Percentiles rank a stretch among this genome's conserved stretches.
These are phyloP conservation scores for Ptychochromis oligacanthus DNA, from an alignment of 2,113 vertebrate species.

Conservation along the genomic window DNA sequence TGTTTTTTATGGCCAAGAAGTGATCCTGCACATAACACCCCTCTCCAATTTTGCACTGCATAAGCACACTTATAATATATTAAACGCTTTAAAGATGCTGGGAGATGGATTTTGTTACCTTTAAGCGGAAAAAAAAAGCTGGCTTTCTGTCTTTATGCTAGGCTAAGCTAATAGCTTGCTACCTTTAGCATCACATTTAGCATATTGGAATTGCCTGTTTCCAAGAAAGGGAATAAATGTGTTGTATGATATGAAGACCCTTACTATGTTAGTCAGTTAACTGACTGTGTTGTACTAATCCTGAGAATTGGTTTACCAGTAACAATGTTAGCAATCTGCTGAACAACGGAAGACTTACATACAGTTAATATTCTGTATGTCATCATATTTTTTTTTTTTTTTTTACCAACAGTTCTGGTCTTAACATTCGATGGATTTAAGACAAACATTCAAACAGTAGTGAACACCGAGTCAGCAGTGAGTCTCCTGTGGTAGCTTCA, in stretches of 20 bases:
- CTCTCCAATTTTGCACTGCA: not conserved
- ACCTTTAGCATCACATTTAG: not conserved
- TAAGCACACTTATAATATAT: not conserved
- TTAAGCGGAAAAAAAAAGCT: too few relatives aligned
- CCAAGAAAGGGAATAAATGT: too few relatives aligned
- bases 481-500: conserved; percentile 14
- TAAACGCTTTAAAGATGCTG: too few relatives aligned
- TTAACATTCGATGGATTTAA: conserved; percentile 15
- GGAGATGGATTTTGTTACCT: too few relatives aligned
- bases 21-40: too few relatives aligned
- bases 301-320: not conserved
- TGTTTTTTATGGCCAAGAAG: not conserved
- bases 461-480: not conserved
- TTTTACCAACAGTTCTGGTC: not conserved
- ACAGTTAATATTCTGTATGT: not conserved
- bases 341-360: not conserved
- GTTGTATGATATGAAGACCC: too few relatives aligned
- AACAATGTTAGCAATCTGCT: not conserved
- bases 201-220: not conserved
- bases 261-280: not conserved
- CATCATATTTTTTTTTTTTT: not conserved
- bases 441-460: conserved; percentile 23
- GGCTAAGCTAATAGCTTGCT: too few relatives aligned
- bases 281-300: not conserved
- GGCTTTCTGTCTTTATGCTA: too few relatives aligned